Conservation (phyloP, 1,140 invertebrate genomes). For the Nomia melanderi region DNA sequence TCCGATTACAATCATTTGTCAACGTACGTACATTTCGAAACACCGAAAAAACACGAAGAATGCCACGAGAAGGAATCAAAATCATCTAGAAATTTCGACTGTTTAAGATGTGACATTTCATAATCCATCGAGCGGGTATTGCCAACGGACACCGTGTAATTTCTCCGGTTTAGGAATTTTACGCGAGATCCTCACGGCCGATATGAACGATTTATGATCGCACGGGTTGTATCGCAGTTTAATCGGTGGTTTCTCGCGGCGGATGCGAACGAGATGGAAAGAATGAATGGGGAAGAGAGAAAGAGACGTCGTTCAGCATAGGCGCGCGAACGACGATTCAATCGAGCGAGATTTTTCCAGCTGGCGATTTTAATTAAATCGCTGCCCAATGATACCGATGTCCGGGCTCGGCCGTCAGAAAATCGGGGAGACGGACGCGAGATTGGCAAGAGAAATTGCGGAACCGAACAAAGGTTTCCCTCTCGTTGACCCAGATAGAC, state of each 20-base stretch:
- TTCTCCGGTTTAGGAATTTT: background rate
- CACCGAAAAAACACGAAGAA: no score
- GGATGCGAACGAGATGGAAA: background rate
- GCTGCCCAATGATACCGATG: background rate
- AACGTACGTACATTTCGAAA: no score
- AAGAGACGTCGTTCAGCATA: background rate
- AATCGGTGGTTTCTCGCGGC: constrained; percentile 8
- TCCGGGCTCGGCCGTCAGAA: background rate
- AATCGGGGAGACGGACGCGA: constrained; percentile 29
- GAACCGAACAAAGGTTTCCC: constrained; percentile 46
- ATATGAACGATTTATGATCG: constrained; percentile 29
- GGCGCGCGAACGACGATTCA: background rate
- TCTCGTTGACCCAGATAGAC: constrained; percentile 62
- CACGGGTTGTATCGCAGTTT: background rate
- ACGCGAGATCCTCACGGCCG: constrained; percentile 6
- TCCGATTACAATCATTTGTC: no score
- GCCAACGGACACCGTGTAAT: no score
- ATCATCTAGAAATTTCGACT: no score
- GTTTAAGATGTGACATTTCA: no score
- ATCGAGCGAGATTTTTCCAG: background rate
- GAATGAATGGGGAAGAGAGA: background rate
- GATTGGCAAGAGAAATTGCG: constrained; percentile 41
- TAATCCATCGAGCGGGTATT: no score
- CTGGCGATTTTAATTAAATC: background rate
- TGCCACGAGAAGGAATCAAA: no score